Conservation (phyloP, 2,113 vertebrate genomes). For the Scalopus aquaticus region DNA sequence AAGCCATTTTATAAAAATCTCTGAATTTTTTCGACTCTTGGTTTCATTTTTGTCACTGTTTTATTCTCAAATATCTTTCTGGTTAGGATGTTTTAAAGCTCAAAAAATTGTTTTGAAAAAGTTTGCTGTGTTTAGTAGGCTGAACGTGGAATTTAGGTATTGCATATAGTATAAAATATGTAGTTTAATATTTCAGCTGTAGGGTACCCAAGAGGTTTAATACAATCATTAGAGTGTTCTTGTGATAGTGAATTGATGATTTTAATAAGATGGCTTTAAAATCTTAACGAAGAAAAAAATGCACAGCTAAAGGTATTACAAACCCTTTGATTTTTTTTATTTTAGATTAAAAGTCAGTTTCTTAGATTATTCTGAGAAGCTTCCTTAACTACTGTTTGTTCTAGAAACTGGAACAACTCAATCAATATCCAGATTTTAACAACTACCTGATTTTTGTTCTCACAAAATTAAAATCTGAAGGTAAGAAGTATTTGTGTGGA, state of each 20-base stretch:
- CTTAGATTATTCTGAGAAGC: conserved; percentile 47
- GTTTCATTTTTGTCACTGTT: background rate
- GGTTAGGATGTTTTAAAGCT: conserved; percentile 22
- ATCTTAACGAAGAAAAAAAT: background rate
- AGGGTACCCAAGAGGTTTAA: background rate
- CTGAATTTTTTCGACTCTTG: background rate
- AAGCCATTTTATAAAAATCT: background rate
- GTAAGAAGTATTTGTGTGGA: conserved; percentile 84
- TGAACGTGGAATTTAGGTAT: conserved; percentile 10
- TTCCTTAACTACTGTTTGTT: conserved; percentile 88
- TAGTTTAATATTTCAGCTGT: background rate
- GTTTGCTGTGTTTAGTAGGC: background rate
- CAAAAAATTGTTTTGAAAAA: background rate
- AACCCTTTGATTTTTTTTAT: background rate
- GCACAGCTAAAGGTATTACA: background rate
- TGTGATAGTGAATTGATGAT: conserved; percentile 7
- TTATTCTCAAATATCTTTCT: background rate
- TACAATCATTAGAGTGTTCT: background rate
- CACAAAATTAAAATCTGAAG: conserved; percentile 98
- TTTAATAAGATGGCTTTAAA: conserved; percentile 21
- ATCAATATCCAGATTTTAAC: conserved; percentile 99
- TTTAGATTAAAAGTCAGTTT: conserved; percentile 52
- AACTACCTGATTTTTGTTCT: conserved; percentile 99
- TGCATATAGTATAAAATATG: background rate
- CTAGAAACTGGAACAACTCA: conserved; percentile 99